phyloP scores from a whole-genome alignment of 1,140 invertebrate genomes.

The Philotrypesis tridentata region DNA sequence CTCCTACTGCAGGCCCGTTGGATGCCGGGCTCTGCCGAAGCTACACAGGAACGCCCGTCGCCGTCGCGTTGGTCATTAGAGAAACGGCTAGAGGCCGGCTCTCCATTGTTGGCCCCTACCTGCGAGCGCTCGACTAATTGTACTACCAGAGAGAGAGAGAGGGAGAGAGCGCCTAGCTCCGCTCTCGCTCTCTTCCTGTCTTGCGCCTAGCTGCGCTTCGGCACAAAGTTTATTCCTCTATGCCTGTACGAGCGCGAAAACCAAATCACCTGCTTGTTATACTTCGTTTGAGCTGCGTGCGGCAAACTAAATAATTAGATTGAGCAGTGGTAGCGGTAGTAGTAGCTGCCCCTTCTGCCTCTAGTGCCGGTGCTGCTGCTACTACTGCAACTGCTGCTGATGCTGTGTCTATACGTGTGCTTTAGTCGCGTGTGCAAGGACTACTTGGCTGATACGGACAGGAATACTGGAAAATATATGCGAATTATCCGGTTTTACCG shows the following conservation, averaged over 20 bases:
- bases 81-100: neutral
- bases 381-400: no score
- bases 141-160: neutral
- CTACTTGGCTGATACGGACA: no score
- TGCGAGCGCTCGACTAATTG: neutral
- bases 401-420: no score
- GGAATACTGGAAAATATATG: no score
- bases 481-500: no score
- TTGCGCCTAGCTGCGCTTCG: neutral
- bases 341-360: neutral
- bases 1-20: neutral
- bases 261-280: neutral
- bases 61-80: neutral
- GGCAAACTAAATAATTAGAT: neutral
- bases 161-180: neutral
- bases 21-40: neutral
- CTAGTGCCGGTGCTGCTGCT: no score
- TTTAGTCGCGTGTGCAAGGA: no score
- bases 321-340: neutral
- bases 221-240: neutral
- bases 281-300: neutral
- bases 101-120: neutral
- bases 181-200: neutral
- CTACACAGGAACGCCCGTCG: neutral
- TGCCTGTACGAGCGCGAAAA: neutral